These are phyloP conservation scores for Sesamia inferens DNA, from an alignment of 2,888 invertebrate genomes.

Conservation along the genomic window DNA sequence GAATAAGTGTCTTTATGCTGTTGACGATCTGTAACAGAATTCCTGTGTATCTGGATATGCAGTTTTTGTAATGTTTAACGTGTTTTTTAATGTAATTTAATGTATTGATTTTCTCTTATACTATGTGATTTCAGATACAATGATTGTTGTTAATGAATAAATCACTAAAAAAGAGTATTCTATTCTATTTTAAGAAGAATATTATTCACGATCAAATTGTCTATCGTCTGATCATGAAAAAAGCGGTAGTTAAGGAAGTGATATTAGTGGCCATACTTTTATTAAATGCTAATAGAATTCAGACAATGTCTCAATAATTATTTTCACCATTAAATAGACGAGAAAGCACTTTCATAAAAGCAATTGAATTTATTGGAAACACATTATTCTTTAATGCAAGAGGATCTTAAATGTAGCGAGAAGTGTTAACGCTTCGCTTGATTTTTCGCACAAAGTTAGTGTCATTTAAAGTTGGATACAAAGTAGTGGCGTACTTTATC, in stretches of 20 bases:
- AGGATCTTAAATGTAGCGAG: neutral
- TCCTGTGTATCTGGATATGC: too few species aligned
- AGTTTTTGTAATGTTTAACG: too few species aligned
- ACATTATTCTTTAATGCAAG: constrained; percentile 1
- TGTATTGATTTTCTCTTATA: too few species aligned
- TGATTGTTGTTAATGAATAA: too few species aligned
- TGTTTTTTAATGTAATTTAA: too few species aligned
- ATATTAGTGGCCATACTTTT: neutral
- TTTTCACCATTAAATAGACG: neutral
- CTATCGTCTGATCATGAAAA: neutral
- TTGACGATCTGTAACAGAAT: too few species aligned
- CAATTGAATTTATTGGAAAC: neutral
- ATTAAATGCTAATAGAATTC: neutral
- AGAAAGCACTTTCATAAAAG: neutral
- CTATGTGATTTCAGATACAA: too few species aligned
- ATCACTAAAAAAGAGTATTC: too few species aligned
- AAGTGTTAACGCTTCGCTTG: constrained; percentile 3
- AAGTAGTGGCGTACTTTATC: constrained; percentile 5
- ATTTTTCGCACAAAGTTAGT: neutral
- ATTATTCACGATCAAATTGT: neutral
- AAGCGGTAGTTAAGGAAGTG: too few species aligned
- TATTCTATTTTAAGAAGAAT: too few species aligned
- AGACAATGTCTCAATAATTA: neutral
- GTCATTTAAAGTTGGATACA: constrained; percentile 40
- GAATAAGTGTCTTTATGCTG: too few species aligned